Base-by-base conservation (phyloP, 2,888 invertebrate species). In the Cheilosia variabilis region DNA sequence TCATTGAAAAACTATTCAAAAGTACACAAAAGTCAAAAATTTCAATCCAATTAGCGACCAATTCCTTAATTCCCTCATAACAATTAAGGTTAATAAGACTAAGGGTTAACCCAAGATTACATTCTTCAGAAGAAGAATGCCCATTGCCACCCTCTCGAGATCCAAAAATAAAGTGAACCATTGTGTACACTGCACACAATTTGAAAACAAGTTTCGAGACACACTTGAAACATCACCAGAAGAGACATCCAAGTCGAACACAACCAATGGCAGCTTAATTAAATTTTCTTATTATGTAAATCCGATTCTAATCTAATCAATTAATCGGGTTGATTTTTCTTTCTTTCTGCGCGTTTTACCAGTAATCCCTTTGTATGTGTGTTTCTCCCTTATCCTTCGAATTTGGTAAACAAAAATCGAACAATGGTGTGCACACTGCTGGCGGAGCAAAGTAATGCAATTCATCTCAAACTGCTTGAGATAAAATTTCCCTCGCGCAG, bases 251-350 rank as follows among this genome's bases (percentile, higher is more conserved):
- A 60, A 52, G 52, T 27, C 31, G n/a, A 43, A 24, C 31, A 19
- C 57, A 43, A 58, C 41, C 24, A 24, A 24, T 10, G 27, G 31
- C 15, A 58, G 60, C 75, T 80, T 84, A 84, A 80, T 84, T 84
- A 75, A 80, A 80, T 80, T 84, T 80, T 80, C 80, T 71, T 76
- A 76, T 84, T 84, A 84, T 84, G 84, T 62, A 84, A 84, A 84
- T 84, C 80, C 80, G 69, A 52, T 75, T 80, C 76, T 84, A 75
- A 80, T 75, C 84, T 80, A 84, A 84, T 84, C 84, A 76, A 82
- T 82, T 69, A 81, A 81, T 69, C 76, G 78, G 50, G 22, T 17
- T 47, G 77, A 62, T 65, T 79, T 58, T 66, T n/a, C n/a, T 68
- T 57, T 72, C 27, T 55, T 37, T 65, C 19, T 47, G 15, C 50